Percentiles rank a stretch among this genome's conserved stretches.
phyloP scores from a whole-genome alignment of 2,797 vertebrate species.

The Sebastes taczanowskii region DNA sequence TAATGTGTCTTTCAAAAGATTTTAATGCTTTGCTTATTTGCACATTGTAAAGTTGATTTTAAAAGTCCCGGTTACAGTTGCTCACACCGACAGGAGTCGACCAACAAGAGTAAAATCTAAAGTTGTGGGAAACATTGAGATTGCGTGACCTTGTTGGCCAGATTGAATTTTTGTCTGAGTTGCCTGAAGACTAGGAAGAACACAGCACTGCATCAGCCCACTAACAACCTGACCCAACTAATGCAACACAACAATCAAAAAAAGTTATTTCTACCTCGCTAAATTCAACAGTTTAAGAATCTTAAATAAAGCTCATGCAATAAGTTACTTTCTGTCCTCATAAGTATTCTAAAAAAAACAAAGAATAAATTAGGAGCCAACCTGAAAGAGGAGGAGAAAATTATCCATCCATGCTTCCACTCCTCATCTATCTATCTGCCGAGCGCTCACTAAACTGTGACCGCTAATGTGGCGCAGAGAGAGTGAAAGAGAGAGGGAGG shows the following conservation, averaged over 20 bases:
- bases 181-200: constrained; percentile 1
- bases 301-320: background rate
- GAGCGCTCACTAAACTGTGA: constrained; percentile 22
- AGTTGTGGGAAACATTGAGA: background rate
- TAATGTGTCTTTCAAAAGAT: too few species aligned
- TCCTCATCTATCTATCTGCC: constrained; percentile 25
- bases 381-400: constrained; percentile 52
- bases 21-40: background rate
- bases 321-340: background rate
- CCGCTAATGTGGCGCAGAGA: background rate
- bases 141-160: background rate
- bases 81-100: background rate
- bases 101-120: background rate
- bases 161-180: too few species aligned
- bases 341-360: background rate
- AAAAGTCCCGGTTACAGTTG: background rate
- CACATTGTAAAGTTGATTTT: background rate
- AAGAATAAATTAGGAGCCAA: constrained; percentile 47
- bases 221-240: background rate
- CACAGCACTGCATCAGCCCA: constrained; percentile 58
- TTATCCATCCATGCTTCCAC: constrained; percentile 48
- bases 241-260: background rate
- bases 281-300: background rate
- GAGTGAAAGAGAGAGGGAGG: background rate
- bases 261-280: background rate